A percentile compares a stretch with the other conserved stretches of the same genome.
These are phyloP conservation scores for Euwallacea similis DNA, from an alignment of 1,140 invertebrate species.

Conservation along the genomic window DNA sequence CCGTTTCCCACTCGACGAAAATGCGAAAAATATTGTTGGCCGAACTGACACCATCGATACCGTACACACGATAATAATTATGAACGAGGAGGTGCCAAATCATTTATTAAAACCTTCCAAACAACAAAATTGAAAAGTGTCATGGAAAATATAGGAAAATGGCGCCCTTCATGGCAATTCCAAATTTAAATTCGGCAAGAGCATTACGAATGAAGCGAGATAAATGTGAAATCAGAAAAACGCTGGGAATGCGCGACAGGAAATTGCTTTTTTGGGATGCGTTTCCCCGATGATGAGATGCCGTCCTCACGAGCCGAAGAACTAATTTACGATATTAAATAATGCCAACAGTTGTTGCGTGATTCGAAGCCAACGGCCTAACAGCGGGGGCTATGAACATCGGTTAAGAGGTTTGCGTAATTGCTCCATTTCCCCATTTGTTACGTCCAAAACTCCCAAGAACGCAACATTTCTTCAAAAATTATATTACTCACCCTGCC, in stretches of 20 bases:
- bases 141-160: not conserved
- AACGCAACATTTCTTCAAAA: too few relatives aligned
- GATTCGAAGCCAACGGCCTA: too few relatives aligned
- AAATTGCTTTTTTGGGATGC: slow-evolving; percentile 12
- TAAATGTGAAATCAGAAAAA: slow-evolving; percentile 19
- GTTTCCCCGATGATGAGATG: not conserved
- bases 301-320: not conserved
- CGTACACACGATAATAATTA: too few relatives aligned
- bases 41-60: too few relatives aligned
- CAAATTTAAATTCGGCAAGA: slow-evolving; percentile 12
- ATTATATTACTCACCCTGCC: too few relatives aligned
- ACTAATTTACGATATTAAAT: not conserved
- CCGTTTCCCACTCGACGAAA: too few relatives aligned
- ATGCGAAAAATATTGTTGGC: too few relatives aligned
- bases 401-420: too few relatives aligned
- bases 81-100: not conserved
- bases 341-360: too few relatives aligned
- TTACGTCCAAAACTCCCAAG: too few relatives aligned
- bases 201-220: slow-evolving; percentile 20
- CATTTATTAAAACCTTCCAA: not conserved
- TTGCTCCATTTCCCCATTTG: too few relatives aligned
- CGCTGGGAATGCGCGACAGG: not conserved
- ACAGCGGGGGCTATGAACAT: too few relatives aligned
- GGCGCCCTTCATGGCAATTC: not conserved
- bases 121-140: slow-evolving; percentile 1